phyloP scores from a whole-genome alignment of 2,888 invertebrate genomes.

The Steromphala cineraria region DNA sequence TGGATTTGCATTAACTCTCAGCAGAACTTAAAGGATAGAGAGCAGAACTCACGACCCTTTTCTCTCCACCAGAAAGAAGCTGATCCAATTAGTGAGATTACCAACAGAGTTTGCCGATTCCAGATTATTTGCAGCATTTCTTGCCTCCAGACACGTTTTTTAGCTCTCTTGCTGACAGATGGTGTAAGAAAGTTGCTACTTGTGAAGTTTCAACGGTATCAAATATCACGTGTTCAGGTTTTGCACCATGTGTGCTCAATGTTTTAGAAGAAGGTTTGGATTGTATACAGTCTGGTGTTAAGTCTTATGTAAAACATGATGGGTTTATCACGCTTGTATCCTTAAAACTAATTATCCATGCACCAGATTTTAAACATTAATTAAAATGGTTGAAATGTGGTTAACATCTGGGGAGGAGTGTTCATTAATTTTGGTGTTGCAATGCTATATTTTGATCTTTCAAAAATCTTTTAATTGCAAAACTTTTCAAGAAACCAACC shows the following conservation, averaged over 20 bases:
- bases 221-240: neutral
- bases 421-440: no score
- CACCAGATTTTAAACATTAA: neutral
- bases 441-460: no score
- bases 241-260: neutral
- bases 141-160: neutral
- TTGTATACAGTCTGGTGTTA: neutral
- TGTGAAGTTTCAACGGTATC: neutral
- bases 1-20: neutral
- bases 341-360: neutral
- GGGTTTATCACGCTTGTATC: neutral
- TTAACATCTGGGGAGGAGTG: no score
- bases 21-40: no score
- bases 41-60: neutral
- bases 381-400: neutral
- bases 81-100: constrained; percentile 2
- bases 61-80: neutral
- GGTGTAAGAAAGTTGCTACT: neutral
- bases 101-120: neutral
- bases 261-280: neutral
- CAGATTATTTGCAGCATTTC: neutral
- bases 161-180: neutral
- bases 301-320: neutral
- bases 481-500: no score
- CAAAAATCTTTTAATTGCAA: no score